Evolutionary conservation across 2,113 vertebrate genomes (phyloP), one percentile per base, ranked within the genome.

Genomic region (Lipophrys pholis): DNA sequence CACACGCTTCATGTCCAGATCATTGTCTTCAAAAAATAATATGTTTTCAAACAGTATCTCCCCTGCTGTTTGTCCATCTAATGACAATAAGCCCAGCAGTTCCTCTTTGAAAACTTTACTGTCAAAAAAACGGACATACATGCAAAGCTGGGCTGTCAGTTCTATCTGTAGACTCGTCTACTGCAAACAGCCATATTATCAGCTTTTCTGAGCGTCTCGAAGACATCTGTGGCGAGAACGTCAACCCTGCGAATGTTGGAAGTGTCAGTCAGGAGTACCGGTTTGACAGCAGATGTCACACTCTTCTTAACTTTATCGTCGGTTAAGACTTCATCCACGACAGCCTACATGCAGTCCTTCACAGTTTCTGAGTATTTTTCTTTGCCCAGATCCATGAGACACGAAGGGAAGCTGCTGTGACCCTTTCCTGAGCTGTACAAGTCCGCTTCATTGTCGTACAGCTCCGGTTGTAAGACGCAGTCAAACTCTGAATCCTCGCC

Each of bases 1-100:
- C 10, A 78, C 21, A 4, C 65, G 17, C 14, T 30, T 30, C 73
- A 81, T 73, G 58, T 71, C 64, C 57, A 57, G 49, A 21, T 42
- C 16, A 65, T 39, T 52, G 39, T 38, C 45, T 58, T 71, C 17
- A 11, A 70, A 81, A 75, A 73, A 67, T 3, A 21, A 57, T 0
- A 56, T 11, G 72, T 73, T 14, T 38, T 14, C 73, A 73, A 73
- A 30, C 6, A 80, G 3, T n/a, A 56, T 4, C 11, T 69, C 11
- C 5, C 53, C 67, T 40, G 68, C 65, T 53, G 17, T 39, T 12
- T n/a, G 35, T 14, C 36, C 36, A 6, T 38, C 53, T 38, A 55
- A 9, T 14, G 7, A 30, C 35, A 55, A 10, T 55, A 55, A 15
- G 30, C 53, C 3, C 5, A 55, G 35, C 53, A 38, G 2, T 35